Evolutionary conservation across 2,113 vertebrate species (phyloP), one percentile per base, ranked within the genome.

Genomic region (Gila orcuttii): DNA sequence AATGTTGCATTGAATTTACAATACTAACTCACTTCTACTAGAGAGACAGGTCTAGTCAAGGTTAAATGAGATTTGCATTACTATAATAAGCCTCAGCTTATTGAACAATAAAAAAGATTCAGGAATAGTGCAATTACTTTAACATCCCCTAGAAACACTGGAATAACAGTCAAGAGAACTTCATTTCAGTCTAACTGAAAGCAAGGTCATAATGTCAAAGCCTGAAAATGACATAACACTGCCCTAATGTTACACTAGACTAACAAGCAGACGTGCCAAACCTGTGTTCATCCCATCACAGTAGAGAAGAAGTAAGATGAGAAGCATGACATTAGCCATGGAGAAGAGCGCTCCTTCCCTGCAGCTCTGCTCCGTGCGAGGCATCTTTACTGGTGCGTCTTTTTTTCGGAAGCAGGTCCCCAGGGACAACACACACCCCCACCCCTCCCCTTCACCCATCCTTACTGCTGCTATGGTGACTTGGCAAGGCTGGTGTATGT

Each of bases 201-300:
- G 55, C 88, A 91, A 92, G 92, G 91, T 91, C 90, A 90, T 64
- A 50, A 64, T 19, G 89, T 57, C 59, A 69, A 12, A 62, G 52
- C 59, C 47, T 28, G 9, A 57, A 7, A 78, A 25, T 13, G 83
- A 83, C 31, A 55, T 15, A 36, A 28, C 12, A 39, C 10, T 9
- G 13, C 74, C 25, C 0, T 19, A 33, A 68, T 28, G 62, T 74
- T 39, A 73, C 76, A 21, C 79, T 60, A 86, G 21, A 7, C 15
- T 59, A 64, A 86, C 6, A 42, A 77, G 71, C 10, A 69, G 11
- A 87, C 39, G 75, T 82, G 73, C 2, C 90, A 91, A 93, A 95
- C 94, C 93, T 92, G 94, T 85, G 62, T 89, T 71, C 86, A 87
- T 86, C 86, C 80, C 80, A 79, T 90, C 88, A 88, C 91, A 93